A percentile compares a stretch with the other conserved stretches of the same genome.
phyloP scores from a whole-genome alignment of 1,140 invertebrate species.

The Diabrotica virgifera region DNA sequence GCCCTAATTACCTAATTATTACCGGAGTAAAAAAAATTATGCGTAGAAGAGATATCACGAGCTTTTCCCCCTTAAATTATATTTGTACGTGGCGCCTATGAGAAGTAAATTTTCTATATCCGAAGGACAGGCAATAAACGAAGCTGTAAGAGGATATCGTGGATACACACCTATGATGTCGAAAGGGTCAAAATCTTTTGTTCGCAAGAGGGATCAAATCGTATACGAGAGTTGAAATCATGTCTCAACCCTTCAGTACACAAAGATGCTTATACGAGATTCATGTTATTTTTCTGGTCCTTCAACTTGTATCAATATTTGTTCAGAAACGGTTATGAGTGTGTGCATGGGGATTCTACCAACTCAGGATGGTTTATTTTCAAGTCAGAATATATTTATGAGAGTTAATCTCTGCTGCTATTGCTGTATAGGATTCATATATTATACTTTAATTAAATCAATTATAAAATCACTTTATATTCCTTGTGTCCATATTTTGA shows the following conservation, averaged over 20 bases:
- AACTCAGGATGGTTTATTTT: neutral
- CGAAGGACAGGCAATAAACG: slow-evolving; percentile 23
- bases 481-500: no score
- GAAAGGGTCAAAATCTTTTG: slow-evolving; percentile 16
- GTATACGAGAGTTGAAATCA: slow-evolving; percentile 3
- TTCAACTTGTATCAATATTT: slow-evolving; percentile 7
- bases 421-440: no score
- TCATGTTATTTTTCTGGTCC: slow-evolving; percentile 8
- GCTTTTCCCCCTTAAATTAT: no score
- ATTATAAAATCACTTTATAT: no score
- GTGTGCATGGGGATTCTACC: neutral
- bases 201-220: slow-evolving; percentile 5
- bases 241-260: slow-evolving; percentile 15
- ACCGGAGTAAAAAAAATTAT: no score
- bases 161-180: slow-evolving; percentile 10
- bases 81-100: no score
- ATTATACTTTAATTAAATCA: no score
- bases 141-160: neutral
- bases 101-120: slow-evolving; percentile 5
- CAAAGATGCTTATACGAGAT: slow-evolving; percentile 7
- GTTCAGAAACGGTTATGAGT: neutral
- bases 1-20: no score
- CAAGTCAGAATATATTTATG: neutral
- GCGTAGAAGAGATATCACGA: no score
- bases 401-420: neutral